phyloP scores from a whole-genome alignment of 1,140 invertebrate species.

The Drosophila athabasca region DNA sequence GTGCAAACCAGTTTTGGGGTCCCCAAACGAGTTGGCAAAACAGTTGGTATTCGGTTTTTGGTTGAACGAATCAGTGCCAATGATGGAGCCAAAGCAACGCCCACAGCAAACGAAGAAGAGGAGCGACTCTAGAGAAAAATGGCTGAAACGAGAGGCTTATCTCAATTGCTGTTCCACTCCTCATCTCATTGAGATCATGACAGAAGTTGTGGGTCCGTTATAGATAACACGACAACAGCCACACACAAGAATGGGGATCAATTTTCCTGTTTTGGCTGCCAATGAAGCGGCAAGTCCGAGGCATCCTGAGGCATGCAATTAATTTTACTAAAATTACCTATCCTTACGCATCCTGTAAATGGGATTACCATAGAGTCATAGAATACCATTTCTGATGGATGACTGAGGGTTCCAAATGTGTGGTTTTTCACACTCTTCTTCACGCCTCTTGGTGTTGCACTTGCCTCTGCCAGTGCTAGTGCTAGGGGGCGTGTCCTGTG shows the following conservation, averaged over 20 bases:
- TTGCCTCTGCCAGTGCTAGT: constrained; percentile 26
- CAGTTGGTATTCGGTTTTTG: constrained; percentile 34
- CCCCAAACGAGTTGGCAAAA: constrained; percentile 70
- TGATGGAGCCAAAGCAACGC: constrained; percentile 57
- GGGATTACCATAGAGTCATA: constrained; percentile 40
- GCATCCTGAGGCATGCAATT: constrained; percentile 52
- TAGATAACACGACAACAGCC: constrained; percentile 19
- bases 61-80: constrained; percentile 78
- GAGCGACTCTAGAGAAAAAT: constrained; percentile 42
- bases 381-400: constrained; percentile 24
- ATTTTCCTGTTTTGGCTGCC: constrained; percentile 31
- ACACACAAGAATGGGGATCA: constrained; percentile 18
- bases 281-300: constrained; percentile 49
- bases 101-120: constrained; percentile 24
- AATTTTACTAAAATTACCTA: constrained; percentile 81
- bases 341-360: constrained; percentile 36
- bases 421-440: constrained; percentile 78
- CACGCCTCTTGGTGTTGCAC: constrained; percentile 56
- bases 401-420: constrained; percentile 42
- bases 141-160: constrained; percentile 36
- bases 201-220: not conserved
- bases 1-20: constrained; percentile 64
- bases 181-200: not conserved
- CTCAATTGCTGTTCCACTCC: constrained; percentile 13
- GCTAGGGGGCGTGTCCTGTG: constrained; percentile 51